Conservation (phyloP, 1,140 invertebrate species). For the Heterodera schachtii region DNA sequence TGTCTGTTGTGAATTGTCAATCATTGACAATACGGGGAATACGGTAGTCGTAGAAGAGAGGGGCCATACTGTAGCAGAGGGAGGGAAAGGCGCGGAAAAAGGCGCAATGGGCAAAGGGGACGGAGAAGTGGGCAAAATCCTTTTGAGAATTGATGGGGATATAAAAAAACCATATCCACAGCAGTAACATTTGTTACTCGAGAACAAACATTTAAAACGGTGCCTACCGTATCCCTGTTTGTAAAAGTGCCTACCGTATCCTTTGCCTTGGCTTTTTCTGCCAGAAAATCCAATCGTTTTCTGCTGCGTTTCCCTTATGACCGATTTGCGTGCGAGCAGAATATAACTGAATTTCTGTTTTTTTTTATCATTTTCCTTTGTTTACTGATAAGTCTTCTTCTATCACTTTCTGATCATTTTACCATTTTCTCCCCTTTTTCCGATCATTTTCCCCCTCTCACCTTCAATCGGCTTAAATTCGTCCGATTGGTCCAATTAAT, state of each 20-base stretch:
- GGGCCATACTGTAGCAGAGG: neutral
- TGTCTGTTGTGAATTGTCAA: neutral
- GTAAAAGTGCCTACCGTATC: neutral
- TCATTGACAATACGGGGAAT: neutral
- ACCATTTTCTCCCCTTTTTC: neutral
- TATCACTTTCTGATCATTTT: neutral
- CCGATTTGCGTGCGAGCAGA: neutral
- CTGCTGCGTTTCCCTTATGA: neutral
- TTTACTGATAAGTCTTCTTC: neutral
- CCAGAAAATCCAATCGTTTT: neutral
- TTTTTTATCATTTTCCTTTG: neutral
- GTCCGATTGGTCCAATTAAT: neutral
- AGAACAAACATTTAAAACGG: no score
- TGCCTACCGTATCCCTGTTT: no score
- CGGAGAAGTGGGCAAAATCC: neutral
- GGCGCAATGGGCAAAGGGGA: no score
- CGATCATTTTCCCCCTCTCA: neutral
- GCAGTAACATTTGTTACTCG: no score
- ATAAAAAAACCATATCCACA: no score
- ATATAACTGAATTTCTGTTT: neutral
- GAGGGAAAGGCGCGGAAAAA: neutral
- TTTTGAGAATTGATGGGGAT: neutral
- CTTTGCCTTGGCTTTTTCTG: neutral
- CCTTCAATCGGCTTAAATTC: neutral
- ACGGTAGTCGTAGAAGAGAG: neutral